A percentile compares a stretch with the other conserved stretches of the same genome.
Evolutionary conservation across 2,888 invertebrate genomes (phyloP).

Genomic region (Campoletis raptor): DNA sequence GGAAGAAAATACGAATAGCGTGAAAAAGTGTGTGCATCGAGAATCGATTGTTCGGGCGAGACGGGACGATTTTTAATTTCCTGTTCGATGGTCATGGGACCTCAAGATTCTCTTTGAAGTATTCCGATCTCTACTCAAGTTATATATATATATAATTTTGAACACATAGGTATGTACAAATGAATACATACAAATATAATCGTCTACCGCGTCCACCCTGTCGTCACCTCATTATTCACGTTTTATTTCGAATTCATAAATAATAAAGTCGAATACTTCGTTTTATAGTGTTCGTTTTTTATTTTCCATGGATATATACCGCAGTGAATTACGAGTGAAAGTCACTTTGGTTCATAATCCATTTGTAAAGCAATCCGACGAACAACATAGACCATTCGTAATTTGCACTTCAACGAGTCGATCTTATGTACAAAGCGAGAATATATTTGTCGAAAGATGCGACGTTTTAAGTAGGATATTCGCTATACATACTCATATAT

Average conservation of each 20-base stretch:
- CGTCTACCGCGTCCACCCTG: slow-evolving; percentile 33
- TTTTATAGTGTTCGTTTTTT: slow-evolving; percentile 2
- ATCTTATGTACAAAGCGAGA: slow-evolving; percentile 53
- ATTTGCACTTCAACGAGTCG: slow-evolving; percentile 71
- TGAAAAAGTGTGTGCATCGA: slow-evolving; percentile 68
- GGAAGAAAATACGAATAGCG: slow-evolving; percentile 51
- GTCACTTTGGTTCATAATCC: slow-evolving; percentile 49
- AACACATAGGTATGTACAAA: neutral
- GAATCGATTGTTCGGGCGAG: slow-evolving; percentile 69
- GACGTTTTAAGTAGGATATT: slow-evolving; percentile 26
- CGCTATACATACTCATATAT: neutral
- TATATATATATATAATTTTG: slow-evolving; percentile 1
- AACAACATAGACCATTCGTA: slow-evolving; percentile 51
- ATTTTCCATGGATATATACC: slow-evolving; percentile 1
- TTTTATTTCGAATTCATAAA: slow-evolving; percentile 59
- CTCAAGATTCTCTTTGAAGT: slow-evolving; percentile 63
- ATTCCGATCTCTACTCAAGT: slow-evolving; percentile 36
- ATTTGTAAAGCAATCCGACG: slow-evolving; percentile 56
- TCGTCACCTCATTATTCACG: slow-evolving; percentile 64
- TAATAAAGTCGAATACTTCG: slow-evolving; percentile 23
- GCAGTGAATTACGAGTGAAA: slow-evolving; percentile 54
- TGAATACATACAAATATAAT: slow-evolving; percentile 29
- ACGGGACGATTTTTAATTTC: slow-evolving; percentile 76
- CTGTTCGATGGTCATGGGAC: slow-evolving; percentile 74
- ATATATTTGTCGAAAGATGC: slow-evolving; percentile 62